Evolutionary conservation across 35 echinoderm and acorn worm species (phyloP).

Genomic region (Eucidaris tribuloides): DNA sequence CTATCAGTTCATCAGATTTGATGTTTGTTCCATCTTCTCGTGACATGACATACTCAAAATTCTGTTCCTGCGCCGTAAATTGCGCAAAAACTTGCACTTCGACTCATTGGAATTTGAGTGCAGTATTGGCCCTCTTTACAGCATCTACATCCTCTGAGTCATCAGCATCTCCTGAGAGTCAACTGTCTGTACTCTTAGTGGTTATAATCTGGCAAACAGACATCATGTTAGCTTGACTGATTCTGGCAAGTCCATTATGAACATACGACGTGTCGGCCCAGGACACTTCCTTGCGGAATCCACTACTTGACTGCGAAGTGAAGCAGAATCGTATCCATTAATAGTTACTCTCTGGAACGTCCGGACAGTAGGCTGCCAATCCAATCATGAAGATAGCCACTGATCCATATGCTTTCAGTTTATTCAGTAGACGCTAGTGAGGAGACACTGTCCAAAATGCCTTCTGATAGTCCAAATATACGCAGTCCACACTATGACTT

Average conservation of each 20-base stretch:
- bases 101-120: background rate
- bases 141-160: background rate
- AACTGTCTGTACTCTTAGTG: background rate
- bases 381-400: background rate
- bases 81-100: conserved; percentile 29
- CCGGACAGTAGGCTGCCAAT: background rate
- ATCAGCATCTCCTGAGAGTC: background rate
- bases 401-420: conserved; percentile 3
- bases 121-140: background rate
- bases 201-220: conserved; percentile 17
- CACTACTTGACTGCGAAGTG: background rate
- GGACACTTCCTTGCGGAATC: conserved; percentile 25
- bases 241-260: background rate
- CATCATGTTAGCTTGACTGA: background rate
- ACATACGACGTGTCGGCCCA: background rate
- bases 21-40: too few relatives aligned
- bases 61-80: background rate
- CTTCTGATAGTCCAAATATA: conserved; percentile 3
- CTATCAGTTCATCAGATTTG: too few relatives aligned
- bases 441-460: conserved; percentile 33
- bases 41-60: conserved; percentile 8
- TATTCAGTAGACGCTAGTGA: background rate
- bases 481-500: conserved; percentile 18
- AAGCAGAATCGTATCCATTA: background rate
- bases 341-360: background rate